These are phyloP conservation scores for Melanotaenia trifasciata DNA, from an alignment of 2,797 vertebrate genomes.

Conservation along the genomic window DNA sequence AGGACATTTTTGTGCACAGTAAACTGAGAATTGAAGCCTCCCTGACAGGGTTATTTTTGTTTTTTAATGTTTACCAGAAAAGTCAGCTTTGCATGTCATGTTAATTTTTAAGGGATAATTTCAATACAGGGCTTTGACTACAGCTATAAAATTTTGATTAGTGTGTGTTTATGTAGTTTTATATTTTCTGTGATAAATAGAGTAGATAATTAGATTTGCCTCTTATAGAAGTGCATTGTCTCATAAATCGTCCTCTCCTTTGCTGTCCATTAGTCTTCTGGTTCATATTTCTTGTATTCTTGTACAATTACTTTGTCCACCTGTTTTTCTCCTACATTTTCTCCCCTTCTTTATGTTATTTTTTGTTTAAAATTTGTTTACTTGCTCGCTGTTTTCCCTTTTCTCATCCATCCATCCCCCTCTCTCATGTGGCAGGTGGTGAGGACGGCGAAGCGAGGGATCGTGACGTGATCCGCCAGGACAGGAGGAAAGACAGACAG, in stretches of 20 bases:
- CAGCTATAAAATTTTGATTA: background rate
- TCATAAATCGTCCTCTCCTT: background rate
- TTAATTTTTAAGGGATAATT: constrained; percentile 9
- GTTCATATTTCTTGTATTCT: background rate
- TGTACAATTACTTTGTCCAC: background rate
- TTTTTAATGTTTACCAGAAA: constrained; percentile 16
- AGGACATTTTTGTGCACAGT: constrained; percentile 48
- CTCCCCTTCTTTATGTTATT: background rate
- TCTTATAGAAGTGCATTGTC: background rate
- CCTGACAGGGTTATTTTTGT: background rate
- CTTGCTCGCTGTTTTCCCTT: background rate
- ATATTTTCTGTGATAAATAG: background rate
- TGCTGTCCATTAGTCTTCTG: background rate
- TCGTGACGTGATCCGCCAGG: constrained; percentile 95
- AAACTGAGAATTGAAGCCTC: constrained; percentile 46
- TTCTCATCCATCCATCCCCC: constrained; percentile 3
- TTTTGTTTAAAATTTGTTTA: background rate
- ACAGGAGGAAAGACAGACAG: constrained; percentile 94
- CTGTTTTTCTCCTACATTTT: background rate
- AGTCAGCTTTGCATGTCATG: background rate
- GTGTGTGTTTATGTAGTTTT: background rate
- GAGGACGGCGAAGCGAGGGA: constrained; percentile 94
- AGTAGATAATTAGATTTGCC: background rate
- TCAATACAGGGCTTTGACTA: background rate
- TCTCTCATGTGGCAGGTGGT: constrained; percentile 71